These are phyloP conservation scores for Brachionus koreanus DNA, from an alignment of 1,140 invertebrate genomes.

Conservation along the genomic window DNA sequence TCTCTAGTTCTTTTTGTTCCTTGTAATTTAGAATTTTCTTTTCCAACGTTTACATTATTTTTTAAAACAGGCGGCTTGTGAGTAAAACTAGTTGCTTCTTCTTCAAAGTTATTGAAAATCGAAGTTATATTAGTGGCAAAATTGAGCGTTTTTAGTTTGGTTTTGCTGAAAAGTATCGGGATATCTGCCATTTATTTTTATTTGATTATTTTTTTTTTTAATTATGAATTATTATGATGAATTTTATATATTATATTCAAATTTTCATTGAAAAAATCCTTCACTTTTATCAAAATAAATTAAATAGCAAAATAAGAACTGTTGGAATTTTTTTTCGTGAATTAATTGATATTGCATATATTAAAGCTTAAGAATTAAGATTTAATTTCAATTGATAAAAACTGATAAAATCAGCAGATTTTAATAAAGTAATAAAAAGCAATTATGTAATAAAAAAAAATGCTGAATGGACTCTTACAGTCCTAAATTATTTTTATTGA, in stretches of 20 bases:
- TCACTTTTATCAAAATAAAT: not conserved
- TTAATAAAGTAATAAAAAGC: not conserved
- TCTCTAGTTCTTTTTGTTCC: not conserved
- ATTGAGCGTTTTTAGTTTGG: constrained; percentile 10
- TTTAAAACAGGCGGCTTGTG: not conserved
- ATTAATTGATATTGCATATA: not conserved
- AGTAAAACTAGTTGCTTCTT: not conserved
- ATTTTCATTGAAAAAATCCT: not conserved
- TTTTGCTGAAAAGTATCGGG: constrained; percentile 6
- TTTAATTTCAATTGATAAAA: not conserved
- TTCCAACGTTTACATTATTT: not conserved
- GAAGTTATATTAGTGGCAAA: constrained; percentile 15
- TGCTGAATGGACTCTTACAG: not conserved
- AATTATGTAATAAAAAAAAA: not conserved
- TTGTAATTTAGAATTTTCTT: not conserved
- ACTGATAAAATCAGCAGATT: not conserved
- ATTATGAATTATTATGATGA: not conserved
- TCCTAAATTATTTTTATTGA: not conserved
- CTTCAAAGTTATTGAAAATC: constrained; percentile 34
- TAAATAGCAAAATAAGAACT: not conserved
- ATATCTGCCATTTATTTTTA: constrained; percentile 1
- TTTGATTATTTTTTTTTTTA: not conserved
- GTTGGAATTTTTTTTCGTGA: not conserved
- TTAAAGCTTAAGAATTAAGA: not conserved
- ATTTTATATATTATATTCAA: not conserved